A percentile compares a stretch with the other conserved stretches of the same genome.
Conservation (phyloP, 2,113 vertebrate species). For the Centrocercus urophasianus region DNA sequence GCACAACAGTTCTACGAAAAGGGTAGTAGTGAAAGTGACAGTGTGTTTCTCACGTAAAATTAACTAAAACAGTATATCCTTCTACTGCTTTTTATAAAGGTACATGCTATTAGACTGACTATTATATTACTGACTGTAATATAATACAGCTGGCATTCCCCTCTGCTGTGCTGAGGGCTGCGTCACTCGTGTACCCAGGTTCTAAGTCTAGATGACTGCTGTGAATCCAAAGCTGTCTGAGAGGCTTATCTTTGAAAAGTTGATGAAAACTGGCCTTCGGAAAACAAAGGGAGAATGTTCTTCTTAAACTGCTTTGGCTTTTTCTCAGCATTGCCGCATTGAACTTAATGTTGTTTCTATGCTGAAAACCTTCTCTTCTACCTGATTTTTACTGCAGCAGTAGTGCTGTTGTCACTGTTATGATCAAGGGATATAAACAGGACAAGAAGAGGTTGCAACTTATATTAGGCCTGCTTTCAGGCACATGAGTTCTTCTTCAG, state of each 20-base stretch:
- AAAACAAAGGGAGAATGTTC: background rate
- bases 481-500: background rate
- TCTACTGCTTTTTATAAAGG: background rate
- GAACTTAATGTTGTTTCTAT: background rate
- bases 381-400: background rate
- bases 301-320: background rate
- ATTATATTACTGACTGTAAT: background rate
- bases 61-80: background rate
- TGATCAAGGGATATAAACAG: background rate
- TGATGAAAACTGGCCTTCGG: background rate
- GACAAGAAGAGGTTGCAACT: background rate
- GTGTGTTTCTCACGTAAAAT: background rate
- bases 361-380: background rate
- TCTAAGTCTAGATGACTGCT: background rate
- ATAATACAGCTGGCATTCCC: background rate
- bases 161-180: fast-evolving
- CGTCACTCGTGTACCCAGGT: background rate
- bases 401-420: background rate
- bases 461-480: background rate
- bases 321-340: background rate
- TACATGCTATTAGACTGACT: background rate
- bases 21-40: background rate
- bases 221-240: background rate
- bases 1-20: background rate
- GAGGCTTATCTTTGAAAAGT: background rate